Base-by-base conservation (phyloP, 2,113 vertebrate genomes). In the Thryonomys swinderianus region DNA sequence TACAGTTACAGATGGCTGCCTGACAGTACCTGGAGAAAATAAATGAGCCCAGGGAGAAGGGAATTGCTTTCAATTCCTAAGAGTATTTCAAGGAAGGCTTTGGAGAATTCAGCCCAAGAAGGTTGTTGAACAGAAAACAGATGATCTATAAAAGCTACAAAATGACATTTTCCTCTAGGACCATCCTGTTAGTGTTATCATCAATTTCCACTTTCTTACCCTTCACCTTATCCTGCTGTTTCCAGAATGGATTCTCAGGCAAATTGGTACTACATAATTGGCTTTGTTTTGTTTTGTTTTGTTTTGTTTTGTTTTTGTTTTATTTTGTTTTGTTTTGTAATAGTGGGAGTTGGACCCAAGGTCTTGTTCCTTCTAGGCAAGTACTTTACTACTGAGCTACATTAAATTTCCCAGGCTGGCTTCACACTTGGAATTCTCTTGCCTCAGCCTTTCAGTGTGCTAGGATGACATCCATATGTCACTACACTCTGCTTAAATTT, bases 1-100 rank as follows among this genome's bases (percentile, higher is more conserved):
- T 96, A 96, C 88, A 96, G 95, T 95, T 96, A 91, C 96, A 96
- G 95, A 95, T 94, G 97, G 95, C 91, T 91, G 79, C 91, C 80
- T 93, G 96, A 85, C 79, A 91, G 73, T 93, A 96, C 96, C 95
- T 95, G 83, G 88, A 95, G 94, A 79, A 97, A 97, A 96, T 88
- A 87, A 95, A 95, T 91, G 95, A 98, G 93, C 45, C 92, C 34
- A 12, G 96, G 69, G 97, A 93, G 74, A 12, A 95, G 97, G 93
- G 96, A 93, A 93, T 93, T 89, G 71, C 71, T 80, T 51, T 91
- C 37, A 62, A 42, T 93, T 89, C 94, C 95, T 87, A 2, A 25
- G 96, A 85, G 94, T 48, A 71, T 89, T 94, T 32, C 92, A 88
- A 69, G 73, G 45, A 64, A 83, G 59, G 40, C 80, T 1, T 61